Evolutionary conservation across 2,797 vertebrate genomes (phyloP).

Genomic region (Tragopan temminckii): DNA sequence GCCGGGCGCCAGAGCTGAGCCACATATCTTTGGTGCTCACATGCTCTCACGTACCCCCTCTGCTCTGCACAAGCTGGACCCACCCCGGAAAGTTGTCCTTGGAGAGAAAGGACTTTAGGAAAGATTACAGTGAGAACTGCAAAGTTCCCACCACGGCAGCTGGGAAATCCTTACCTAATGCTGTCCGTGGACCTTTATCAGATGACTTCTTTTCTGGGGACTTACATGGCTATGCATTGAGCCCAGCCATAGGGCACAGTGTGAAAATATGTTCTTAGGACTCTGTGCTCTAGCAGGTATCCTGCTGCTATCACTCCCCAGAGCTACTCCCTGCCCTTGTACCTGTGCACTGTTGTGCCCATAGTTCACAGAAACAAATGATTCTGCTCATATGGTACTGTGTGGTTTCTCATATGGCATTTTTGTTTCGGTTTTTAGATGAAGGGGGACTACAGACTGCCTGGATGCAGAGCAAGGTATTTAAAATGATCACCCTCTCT

Average conservation of each 20-base stretch:
- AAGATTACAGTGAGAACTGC: not conserved
- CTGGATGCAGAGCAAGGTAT: not conserved
- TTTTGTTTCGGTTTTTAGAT: not conserved
- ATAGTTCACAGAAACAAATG: fast-evolving
- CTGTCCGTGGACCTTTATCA: not conserved
- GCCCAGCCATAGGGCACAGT: not conserved
- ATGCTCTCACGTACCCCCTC: not conserved
- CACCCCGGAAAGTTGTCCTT: not conserved
- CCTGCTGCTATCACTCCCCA: fast-evolving
- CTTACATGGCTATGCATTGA: not conserved
- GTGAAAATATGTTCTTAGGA: not conserved
- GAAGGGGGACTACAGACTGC: not conserved
- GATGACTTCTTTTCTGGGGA: fast-evolving
- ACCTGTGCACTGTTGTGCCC: fast-evolving
- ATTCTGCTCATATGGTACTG: not conserved
- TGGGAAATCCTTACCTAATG: not conserved
- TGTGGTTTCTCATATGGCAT: not conserved
- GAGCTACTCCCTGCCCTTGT: not conserved
- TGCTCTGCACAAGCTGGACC: not conserved
- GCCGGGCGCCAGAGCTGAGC: not conserved
- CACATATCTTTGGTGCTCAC: fast-evolving
- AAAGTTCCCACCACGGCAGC: not conserved
- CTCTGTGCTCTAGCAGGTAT: not conserved
- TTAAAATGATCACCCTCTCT: not conserved
- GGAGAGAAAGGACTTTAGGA: not conserved